These are phyloP conservation scores for Phyllotreta cruciferae DNA, from an alignment of 2,888 invertebrate species.

Conservation along the genomic window DNA sequence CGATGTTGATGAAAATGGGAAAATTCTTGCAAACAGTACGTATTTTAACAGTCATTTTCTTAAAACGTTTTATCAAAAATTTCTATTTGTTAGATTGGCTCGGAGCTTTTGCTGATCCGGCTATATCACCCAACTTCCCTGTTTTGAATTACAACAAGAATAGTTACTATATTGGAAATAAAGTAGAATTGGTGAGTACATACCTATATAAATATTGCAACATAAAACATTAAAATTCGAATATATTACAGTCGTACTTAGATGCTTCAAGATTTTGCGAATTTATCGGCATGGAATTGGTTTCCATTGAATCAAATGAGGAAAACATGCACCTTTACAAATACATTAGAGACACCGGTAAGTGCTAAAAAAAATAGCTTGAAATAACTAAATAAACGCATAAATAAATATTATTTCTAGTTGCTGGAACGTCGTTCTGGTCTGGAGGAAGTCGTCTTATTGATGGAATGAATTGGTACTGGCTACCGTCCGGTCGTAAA, in stretches of 20 bases:
- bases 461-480: slow-evolving; percentile 28
- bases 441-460: slow-evolving; percentile 22
- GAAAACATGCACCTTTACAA: slow-evolving; percentile 18
- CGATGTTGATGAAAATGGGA: background rate
- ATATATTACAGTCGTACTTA: slow-evolving; percentile 17
- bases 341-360: slow-evolving; percentile 26
- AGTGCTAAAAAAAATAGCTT: slow-evolving; percentile 5
- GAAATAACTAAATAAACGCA: background rate
- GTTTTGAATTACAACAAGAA: slow-evolving; percentile 1
- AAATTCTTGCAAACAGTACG: background rate
- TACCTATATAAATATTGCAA: background rate
- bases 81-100: slow-evolving; percentile 1
- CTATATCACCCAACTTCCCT: slow-evolving; percentile 1
- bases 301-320: slow-evolving; percentile 19
- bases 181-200: background rate
- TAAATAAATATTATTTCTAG: slow-evolving; percentile 14
- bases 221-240: background rate
- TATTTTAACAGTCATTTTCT: background rate
- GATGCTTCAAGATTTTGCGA: slow-evolving; percentile 24
- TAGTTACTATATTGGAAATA: slow-evolving; percentile 3
- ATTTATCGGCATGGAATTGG: slow-evolving; percentile 19
- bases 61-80: background rate
- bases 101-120: background rate
- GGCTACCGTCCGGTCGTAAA: slow-evolving; percentile 23
- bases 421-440: slow-evolving; percentile 23